Evolutionary conservation across 2,113 vertebrate genomes (phyloP).

Genomic region (Mugil cephalus): DNA sequence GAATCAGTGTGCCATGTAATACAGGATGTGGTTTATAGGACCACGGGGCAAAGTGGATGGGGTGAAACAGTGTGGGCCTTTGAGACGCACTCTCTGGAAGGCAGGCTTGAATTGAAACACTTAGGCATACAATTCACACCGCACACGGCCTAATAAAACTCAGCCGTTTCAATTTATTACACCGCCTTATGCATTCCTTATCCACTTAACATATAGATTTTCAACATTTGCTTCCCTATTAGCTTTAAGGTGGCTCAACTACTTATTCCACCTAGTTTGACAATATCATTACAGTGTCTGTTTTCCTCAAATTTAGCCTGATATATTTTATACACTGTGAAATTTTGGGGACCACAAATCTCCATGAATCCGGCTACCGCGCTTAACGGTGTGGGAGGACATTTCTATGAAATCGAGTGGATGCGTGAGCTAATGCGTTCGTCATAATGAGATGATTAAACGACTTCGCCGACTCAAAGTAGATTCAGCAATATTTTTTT

Average conservation of each 20-base stretch:
- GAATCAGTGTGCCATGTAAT: constrained; percentile 72
- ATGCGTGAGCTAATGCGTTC: constrained; percentile 22
- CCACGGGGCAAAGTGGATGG: constrained; percentile 56
- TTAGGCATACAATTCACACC: constrained; percentile 33
- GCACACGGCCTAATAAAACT: constrained; percentile 13
- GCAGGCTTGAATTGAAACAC: constrained; percentile 53
- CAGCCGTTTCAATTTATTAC: constrained; percentile 10
- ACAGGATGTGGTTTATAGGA: constrained; percentile 65
- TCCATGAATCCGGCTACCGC: too few relatives aligned
- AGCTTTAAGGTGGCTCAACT: neutral
- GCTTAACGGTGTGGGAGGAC: neutral
- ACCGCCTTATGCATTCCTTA: constrained; percentile 16
- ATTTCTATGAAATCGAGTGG: constrained; percentile 12
- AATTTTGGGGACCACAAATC: neutral
- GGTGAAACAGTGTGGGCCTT: constrained; percentile 44
- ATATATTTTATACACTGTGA: neutral
- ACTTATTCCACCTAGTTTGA: constrained; percentile 3
- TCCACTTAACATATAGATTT: neutral
- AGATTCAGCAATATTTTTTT: constrained; percentile 29
- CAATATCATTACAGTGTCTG: neutral
- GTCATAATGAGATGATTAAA: constrained; percentile 38
- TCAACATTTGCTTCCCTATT: neutral
- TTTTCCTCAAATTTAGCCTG: neutral
- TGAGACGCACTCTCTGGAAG: constrained; percentile 39
- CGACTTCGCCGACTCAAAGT: constrained; percentile 16